Percentiles rank a stretch among this genome's conserved stretches.
Evolutionary conservation across 92 coral and sea anemone genomes (phyloP).

Genomic region (Scolanthus callimorphus): DNA sequence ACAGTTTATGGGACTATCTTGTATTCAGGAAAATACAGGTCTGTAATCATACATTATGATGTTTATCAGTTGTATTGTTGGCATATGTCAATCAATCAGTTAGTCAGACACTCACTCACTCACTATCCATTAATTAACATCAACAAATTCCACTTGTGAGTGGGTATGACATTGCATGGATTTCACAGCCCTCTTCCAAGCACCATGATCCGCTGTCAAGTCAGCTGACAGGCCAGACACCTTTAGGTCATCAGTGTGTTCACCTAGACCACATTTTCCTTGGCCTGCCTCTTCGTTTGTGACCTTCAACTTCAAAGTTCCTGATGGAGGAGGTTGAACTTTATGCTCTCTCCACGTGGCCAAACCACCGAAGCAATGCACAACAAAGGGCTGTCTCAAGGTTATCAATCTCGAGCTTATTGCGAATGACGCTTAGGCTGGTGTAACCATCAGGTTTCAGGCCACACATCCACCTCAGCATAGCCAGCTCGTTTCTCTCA

Average conservation of each 20-base stretch:
- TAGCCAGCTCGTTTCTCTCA: too few relatives aligned
- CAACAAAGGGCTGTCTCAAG: background rate
- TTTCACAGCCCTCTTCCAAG: background rate
- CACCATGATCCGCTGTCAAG: background rate
- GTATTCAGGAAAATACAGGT: constrained; percentile 92
- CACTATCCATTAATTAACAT: too few relatives aligned
- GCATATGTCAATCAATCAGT: too few relatives aligned
- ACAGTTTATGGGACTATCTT: constrained; percentile 92
- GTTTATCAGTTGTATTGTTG: too few relatives aligned
- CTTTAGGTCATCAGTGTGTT: background rate
- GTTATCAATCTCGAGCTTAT: background rate
- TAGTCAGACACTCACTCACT: too few relatives aligned
- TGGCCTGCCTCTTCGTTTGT: constrained; percentile 1
- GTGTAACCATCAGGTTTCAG: too few relatives aligned
- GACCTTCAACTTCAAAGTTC: background rate
- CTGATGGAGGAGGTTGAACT: background rate
- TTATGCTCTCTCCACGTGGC: background rate
- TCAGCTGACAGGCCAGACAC: too few relatives aligned
- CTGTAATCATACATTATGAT: too few relatives aligned
- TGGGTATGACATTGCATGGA: constrained; percentile 1
- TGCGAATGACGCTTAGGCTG: too few relatives aligned
- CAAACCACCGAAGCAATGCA: background rate
- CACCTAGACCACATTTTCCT: constrained; percentile 1
- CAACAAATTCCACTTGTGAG: too few relatives aligned
- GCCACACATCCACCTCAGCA: too few relatives aligned